Evolutionary conservation across 2,113 vertebrate genomes (phyloP).

Genomic region (Myrmophylax atrothorax): DNA sequence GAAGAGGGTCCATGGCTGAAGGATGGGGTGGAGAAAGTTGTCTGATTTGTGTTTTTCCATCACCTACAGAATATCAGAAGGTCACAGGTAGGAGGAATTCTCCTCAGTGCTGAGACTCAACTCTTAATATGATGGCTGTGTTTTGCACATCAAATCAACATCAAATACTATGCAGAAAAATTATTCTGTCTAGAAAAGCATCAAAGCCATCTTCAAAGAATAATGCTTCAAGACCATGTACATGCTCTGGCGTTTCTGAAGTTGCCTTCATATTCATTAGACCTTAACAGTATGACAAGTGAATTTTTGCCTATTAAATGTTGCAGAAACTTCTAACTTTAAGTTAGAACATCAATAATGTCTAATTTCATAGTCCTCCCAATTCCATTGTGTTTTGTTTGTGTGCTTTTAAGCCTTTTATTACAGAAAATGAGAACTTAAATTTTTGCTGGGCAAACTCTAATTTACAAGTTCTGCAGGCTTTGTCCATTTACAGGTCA

Average conservation of each 20-base stretch:
- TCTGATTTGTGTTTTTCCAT: neutral
- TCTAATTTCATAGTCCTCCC: neutral
- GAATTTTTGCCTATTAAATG: neutral
- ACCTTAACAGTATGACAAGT: conserved; percentile 21
- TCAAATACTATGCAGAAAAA: conserved; percentile 6
- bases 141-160: conserved; percentile 21
- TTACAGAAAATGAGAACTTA: neutral
- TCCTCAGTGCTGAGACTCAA: neutral
- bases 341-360: neutral
- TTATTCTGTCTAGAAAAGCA: conserved; percentile 59
- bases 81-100: neutral
- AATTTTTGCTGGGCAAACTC: neutral
- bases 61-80: neutral
- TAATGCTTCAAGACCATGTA: neutral
- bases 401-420: neutral
- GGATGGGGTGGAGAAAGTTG: neutral
- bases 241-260: neutral
- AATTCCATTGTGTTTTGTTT: neutral
- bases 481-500: neutral
- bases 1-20: neutral
- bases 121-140: neutral
- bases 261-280: conserved; percentile 21
- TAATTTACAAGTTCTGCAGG: neutral
- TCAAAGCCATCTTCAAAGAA: conserved; percentile 52
- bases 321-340: neutral